A percentile compares a stretch with the other conserved stretches of the same genome.
Conservation (phyloP, 2,797 vertebrate species). For the Cynopterus sphinx region DNA sequence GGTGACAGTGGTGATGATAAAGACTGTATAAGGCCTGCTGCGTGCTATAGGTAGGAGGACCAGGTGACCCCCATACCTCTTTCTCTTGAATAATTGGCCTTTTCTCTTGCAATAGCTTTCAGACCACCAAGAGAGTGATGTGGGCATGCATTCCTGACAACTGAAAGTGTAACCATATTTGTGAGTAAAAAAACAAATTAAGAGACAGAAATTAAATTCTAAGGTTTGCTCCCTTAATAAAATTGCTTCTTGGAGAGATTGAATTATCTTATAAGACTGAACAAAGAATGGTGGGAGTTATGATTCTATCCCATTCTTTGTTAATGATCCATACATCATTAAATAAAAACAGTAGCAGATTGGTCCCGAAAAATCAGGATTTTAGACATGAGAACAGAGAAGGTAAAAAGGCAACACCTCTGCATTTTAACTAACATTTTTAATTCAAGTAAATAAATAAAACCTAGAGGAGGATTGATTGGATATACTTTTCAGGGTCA, state of each 20-base stretch:
- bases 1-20: not conserved
- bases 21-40: not conserved
- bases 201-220: not conserved
- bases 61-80: not conserved
- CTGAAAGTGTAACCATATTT: not conserved
- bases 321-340: not conserved
- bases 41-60: not conserved
- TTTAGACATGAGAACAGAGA: not conserved
- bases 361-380: not conserved
- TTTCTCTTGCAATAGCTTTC: not conserved
- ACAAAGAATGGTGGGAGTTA: not conserved
- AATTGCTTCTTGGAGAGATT: not conserved
- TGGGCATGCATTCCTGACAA: not conserved
- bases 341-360: not conserved
- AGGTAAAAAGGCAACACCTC: not conserved
- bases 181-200: not conserved
- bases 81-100: not conserved
- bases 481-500: not conserved
- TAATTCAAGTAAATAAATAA: not conserved
- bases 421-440: not conserved
- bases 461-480: not conserved
- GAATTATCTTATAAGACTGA: not conserved
- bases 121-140: not conserved
- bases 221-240: not conserved
- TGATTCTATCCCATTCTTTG: not conserved